Percentiles rank a stretch among this genome's conserved stretches.
Conservation (phyloP, 1,140 invertebrate genomes). For the Micrasema longulum region DNA sequence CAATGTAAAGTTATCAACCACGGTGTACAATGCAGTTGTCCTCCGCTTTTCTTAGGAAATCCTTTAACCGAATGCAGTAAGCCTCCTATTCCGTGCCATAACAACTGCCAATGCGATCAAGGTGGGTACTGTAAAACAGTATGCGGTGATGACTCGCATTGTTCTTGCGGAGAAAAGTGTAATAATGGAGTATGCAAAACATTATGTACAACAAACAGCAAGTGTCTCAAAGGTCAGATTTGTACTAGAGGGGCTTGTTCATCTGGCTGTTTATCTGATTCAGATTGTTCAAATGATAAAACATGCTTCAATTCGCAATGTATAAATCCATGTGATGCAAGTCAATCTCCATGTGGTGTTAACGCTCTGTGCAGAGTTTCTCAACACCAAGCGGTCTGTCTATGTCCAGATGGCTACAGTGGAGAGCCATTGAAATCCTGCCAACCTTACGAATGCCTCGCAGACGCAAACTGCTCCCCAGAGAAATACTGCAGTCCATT, state of each 20-base stretch:
- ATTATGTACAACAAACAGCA: conserved; percentile 70
- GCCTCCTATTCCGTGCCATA: conserved; percentile 75
- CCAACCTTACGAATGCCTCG: conserved; percentile 80
- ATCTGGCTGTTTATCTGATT: conserved; percentile 81
- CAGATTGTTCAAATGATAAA: conserved; percentile 83
- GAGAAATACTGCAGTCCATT: conserved; percentile 81
- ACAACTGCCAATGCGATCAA: conserved; percentile 80
- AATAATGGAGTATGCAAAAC: conserved; percentile 72
- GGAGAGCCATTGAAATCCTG: conserved; percentile 82
- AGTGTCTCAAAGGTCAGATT: conserved; percentile 68
- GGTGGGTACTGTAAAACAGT: conserved; percentile 79
- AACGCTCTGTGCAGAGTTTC: conserved; percentile 82
- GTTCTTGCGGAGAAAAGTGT: conserved; percentile 81
- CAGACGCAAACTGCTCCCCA: conserved; percentile 81
- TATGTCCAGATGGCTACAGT: conserved; percentile 86
- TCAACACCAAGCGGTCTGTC: conserved; percentile 83
- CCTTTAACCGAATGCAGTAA: conserved; percentile 80
- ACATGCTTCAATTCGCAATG: conserved; percentile 83
- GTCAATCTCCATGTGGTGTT: conserved; percentile 72
- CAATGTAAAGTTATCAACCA: conserved; percentile 86
- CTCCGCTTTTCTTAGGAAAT: conserved; percentile 83
- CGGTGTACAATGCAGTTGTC: conserved; percentile 85
- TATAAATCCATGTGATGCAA: conserved; percentile 78
- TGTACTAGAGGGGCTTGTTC: conserved; percentile 68
- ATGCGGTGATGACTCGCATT: conserved; percentile 77